A percentile compares a stretch with the other conserved stretches of the same genome.
phyloP scores from a whole-genome alignment of 2,797 vertebrate species.

The Pteronotus mesoamericanus region DNA sequence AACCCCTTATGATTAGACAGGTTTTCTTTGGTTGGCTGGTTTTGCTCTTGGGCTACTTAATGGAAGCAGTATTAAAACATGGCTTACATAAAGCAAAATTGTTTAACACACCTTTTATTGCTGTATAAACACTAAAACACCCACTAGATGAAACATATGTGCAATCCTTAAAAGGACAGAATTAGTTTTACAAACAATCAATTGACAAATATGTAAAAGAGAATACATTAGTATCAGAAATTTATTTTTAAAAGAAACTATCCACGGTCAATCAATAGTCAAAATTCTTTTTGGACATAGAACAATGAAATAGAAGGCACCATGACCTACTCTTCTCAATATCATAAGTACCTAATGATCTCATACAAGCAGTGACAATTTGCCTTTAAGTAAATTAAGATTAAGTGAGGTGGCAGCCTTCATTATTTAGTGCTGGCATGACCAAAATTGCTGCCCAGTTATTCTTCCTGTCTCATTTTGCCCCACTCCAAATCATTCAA shows the following conservation, averaged over 20 bases:
- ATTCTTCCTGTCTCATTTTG: neutral
- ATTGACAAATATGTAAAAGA: neutral
- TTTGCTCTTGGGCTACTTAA: neutral
- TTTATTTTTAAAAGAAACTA: constrained; percentile 4
- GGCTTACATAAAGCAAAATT: neutral
- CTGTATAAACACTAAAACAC: neutral
- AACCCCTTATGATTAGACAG: neutral
- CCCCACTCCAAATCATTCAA: neutral
- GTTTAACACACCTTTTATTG: neutral
- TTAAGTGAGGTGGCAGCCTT: neutral
- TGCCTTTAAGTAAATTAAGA: no score
- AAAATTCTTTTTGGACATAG: neutral
- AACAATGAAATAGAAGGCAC: neutral
- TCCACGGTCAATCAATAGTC: neutral
- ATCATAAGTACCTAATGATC: neutral
- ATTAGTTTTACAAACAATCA: neutral
- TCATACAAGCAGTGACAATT: neutral
- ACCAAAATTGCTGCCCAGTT: neutral
- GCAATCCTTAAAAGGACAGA: neutral
- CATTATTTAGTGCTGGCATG: neutral
- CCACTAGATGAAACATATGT: neutral
- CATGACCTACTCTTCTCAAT: neutral
- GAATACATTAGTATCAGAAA: constrained; percentile 5
- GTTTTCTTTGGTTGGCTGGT: neutral
- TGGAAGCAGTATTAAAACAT: neutral